Evolutionary conservation across 2,888 invertebrate species (phyloP), one percentile per base, ranked within the genome.

Genomic region (Oithona nana): DNA sequence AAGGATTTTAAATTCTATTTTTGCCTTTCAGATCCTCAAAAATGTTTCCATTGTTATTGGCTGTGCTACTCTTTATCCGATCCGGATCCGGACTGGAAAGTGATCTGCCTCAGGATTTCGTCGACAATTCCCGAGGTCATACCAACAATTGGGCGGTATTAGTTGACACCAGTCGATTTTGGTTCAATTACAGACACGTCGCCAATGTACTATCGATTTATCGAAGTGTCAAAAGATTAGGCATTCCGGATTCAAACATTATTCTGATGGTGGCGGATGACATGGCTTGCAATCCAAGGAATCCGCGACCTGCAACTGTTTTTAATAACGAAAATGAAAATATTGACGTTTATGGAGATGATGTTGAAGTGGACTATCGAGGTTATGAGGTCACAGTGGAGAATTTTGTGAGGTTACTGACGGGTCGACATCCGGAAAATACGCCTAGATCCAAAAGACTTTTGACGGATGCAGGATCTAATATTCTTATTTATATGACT

Each of bases 71-170:
- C n/a, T n/a, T n/a, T n/a, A n/a, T n/a, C n/a, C n/a, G n/a, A n/a
- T n/a, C n/a, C n/a, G 39, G 39, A 13, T 13, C 39, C 11, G 11
- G 11, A 16, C 39, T 16, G 39, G 11, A 11, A 11, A 13, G 11
- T 11, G 51, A 51, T 51, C 11, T 54, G 2, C 54, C 54, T 16
- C 13, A 2, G 6, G 6, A 4, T 54, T 54, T 54, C 11, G 54
- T 54, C 24, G 8, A 8, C 51, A 22, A 16, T 8, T 54, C 54
- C 3, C 54, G 26, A 3, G 54, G 54, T 3, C 97, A 98, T 71
- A 93, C 95, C 0, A 98, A 98, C 72, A 98, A 99, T 74, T 99
- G 98, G 98, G 98, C 98, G 0, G 95, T 99, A 16, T 75, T 99
- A 62, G 97, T 99, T 0, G 97, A 97, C 73, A 97, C 97, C 0